Percentiles rank a stretch among this genome's conserved stretches.
Conservation (phyloP, 64 coral and sea anemone genomes). For the Montipora sp. region DNA sequence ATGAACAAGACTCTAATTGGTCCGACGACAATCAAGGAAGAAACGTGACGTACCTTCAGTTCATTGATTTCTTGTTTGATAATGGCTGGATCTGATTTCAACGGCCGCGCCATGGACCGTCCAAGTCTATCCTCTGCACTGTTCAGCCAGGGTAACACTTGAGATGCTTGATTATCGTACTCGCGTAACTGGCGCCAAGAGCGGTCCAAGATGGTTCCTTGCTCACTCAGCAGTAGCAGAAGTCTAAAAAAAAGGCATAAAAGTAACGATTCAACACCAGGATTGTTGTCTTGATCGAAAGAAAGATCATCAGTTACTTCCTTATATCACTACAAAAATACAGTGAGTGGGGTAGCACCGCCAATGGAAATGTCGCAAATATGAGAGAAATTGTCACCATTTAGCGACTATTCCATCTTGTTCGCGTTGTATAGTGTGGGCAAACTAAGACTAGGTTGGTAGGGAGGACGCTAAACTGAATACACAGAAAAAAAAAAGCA, state of each 20-base stretch:
- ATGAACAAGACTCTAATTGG: not conserved
- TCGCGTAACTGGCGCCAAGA: slow-evolving; percentile 96
- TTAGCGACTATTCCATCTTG: no score
- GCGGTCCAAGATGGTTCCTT: slow-evolving; percentile 83
- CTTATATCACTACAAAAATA: no score
- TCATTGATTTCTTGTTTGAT: slow-evolving; percentile 77
- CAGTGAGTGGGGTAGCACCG: no score
- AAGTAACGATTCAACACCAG: not conserved
- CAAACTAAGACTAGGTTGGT: no score
- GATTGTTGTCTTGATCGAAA: not conserved
- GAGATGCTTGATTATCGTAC: slow-evolving; percentile 87
- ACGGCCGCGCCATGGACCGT: slow-evolving; percentile 74
- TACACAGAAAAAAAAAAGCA: no score
- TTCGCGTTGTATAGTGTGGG: no score
- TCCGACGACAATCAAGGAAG: not conserved
- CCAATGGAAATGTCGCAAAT: no score
- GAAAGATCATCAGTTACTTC: no score
- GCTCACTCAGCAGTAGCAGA: slow-evolving; percentile 82
- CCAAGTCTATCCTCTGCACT: slow-evolving; percentile 80
- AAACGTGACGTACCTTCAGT: slow-evolving; percentile 67
- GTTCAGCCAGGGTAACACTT: slow-evolving; percentile 91
- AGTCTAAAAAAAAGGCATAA: not conserved
- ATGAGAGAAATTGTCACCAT: no score
- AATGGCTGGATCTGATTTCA: slow-evolving; percentile 65
- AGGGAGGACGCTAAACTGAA: no score